These are phyloP conservation scores for Pelodytes ibericus DNA, from an alignment of 2,797 vertebrate genomes.

Conservation along the genomic window DNA sequence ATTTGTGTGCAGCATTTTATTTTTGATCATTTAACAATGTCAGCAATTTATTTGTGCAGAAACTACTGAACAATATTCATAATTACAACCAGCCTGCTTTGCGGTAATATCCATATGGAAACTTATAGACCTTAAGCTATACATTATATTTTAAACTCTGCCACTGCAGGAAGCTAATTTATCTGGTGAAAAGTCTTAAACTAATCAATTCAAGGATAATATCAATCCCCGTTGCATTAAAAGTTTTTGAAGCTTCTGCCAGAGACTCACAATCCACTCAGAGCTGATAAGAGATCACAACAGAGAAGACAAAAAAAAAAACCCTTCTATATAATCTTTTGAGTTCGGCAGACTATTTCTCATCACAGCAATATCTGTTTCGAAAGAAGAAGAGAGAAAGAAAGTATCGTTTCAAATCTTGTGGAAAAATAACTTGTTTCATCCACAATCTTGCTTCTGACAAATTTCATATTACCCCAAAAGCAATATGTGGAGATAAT, in stretches of 20 bases:
- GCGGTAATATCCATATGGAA: neutral
- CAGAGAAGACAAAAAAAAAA: constrained; percentile 30
- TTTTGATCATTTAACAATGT: neutral
- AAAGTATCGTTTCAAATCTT: constrained; percentile 40
- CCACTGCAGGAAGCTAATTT: constrained; percentile 22
- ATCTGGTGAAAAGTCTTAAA: constrained; percentile 29
- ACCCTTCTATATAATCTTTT: constrained; percentile 41
- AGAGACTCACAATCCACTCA: constrained; percentile 41
- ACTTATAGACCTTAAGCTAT: neutral
- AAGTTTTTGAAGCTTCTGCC: constrained; percentile 45
- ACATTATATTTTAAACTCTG: constrained; percentile 16
- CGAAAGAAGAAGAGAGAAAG: constrained; percentile 22
- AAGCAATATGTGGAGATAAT: constrained; percentile 38
- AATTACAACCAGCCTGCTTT: neutral
- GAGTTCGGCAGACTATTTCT: constrained; percentile 25
- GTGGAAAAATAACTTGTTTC: constrained; percentile 34
- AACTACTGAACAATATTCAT: neutral
- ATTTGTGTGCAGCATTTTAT: no score
- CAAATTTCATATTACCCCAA: constrained; percentile 41
- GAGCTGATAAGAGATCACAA: constrained; percentile 42
- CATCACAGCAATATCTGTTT: constrained; percentile 38
- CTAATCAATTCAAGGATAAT: constrained; percentile 37
- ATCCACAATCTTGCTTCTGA: constrained; percentile 39
- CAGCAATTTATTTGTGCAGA: no score
- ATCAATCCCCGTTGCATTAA: constrained; percentile 44